Base-by-base conservation (phyloP, 2,888 invertebrate genomes). In the Agriopis leucophaearia region DNA sequence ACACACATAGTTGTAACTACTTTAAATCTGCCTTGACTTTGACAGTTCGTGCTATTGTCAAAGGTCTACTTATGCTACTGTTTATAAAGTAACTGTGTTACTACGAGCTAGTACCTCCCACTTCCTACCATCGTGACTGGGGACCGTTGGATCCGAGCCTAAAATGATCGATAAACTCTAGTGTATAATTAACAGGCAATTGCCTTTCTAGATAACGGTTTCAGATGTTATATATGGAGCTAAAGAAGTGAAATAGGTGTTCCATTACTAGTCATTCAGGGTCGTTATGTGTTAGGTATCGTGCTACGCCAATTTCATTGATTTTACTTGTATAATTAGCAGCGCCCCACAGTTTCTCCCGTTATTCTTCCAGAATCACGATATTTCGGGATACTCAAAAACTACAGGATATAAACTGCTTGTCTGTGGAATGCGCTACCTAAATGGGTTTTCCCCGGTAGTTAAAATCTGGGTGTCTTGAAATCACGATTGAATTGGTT, bases 111-210 rank as follows among this genome's bases (percentile, higher is more conserved):
- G 64, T 66, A 63, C 70, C 71, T 69, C 63, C 70, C 61, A 72
- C 70, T 77, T 75, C 75, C 74, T 71, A 75, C 75, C 78, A 81
- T 82, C 83, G 81, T 78, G 77, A 74, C 73, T 77, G 70, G 70
- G 70, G 68, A 72, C 76, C 74, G 71, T 77, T 79, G 78, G 67
- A 78, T 81, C 77, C 71, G 68, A 73, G 77, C 77, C 78, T 76
- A 82, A 84, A 87, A 85, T 82, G 82, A 83, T 81, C 85, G 84
- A 87, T 85, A 85, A 83, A 88, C 81, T 79, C 80, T 55, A 72
- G 74, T 81, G 80, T 80, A 80, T 86, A 87, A 88, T 89, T 88
- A 86, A 81, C 80, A 76, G 79, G 78, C 80, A 83, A 85, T 86
- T 81, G 78, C 81, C 74, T 72, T 74, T 60, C 73, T 74, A 81